Evolutionary conservation across 2,797 vertebrate genomes (phyloP).

Genomic region (Rallus crepitans): DNA sequence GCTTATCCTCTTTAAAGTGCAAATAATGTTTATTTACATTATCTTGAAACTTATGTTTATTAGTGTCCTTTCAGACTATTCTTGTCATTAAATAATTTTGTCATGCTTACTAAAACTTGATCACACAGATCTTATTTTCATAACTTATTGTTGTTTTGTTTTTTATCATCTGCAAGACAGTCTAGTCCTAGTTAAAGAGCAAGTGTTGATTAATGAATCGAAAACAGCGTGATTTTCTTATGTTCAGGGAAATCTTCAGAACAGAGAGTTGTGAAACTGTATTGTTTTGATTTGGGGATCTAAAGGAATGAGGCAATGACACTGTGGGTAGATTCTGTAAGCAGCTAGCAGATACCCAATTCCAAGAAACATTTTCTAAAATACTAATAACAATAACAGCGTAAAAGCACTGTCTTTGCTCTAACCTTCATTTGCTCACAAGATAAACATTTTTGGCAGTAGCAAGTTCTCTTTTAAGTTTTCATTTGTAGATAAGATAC

Average conservation of each 20-base stretch:
- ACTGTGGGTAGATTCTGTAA: not conserved
- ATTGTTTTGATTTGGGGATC: not conserved
- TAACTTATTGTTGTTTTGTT: not conserved
- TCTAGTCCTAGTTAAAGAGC: not conserved
- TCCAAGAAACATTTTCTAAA: not conserved
- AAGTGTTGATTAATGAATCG: slow-evolving; percentile 38
- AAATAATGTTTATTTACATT: not conserved
- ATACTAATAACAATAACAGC: not conserved
- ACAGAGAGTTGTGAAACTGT: not conserved
- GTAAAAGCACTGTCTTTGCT: not conserved
- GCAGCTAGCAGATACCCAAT: not conserved
- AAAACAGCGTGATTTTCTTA: slow-evolving; percentile 37
- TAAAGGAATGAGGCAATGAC: not conserved
- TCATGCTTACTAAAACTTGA: not conserved
- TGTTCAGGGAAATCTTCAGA: slow-evolving; percentile 32
- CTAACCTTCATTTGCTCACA: not conserved
- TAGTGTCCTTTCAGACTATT: not conserved
- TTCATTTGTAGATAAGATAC: not conserved
- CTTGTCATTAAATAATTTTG: not conserved
- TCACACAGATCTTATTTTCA: not conserved
- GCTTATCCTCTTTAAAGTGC: not conserved
- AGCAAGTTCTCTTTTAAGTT: not conserved
- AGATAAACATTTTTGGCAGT: not conserved
- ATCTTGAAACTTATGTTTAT: not conserved
- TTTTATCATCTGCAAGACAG: not conserved